Evolutionary conservation across 2,113 vertebrate genomes (phyloP).

Genomic region (Calidris pygmaea): DNA sequence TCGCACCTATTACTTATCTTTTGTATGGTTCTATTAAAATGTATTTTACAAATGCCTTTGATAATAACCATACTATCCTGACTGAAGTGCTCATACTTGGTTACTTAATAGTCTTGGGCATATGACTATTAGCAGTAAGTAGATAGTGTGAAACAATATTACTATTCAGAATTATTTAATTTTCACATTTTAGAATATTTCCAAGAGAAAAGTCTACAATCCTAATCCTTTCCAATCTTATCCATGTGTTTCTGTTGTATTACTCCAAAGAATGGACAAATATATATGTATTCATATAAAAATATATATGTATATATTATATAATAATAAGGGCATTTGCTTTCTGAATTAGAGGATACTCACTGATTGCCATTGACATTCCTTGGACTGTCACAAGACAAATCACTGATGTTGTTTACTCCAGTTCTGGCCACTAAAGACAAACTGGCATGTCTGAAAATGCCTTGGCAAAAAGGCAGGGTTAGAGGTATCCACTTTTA

Average conservation of each 20-base stretch:
- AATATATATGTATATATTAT: not conserved
- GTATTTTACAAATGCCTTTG: not conserved
- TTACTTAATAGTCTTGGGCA: not conserved
- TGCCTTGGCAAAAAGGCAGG: not conserved
- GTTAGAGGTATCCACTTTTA: conserved; percentile 5
- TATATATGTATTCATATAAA: accelerated
- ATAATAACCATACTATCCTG: not conserved
- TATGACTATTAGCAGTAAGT: not conserved
- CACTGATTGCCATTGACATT: not conserved
- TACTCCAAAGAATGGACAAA: not conserved
- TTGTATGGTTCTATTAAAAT: not conserved
- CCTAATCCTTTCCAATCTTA: not conserved
- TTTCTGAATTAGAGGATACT: not conserved
- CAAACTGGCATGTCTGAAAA: not conserved
- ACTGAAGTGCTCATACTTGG: not conserved
- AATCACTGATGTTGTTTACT: not conserved
- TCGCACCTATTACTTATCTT: not conserved
- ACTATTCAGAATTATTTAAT: not conserved
- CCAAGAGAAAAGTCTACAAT: not conserved
- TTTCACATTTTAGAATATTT: not conserved
- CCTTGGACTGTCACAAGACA: not conserved
- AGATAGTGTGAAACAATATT: not conserved
- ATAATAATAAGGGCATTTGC: not conserved
- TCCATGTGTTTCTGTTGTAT: not conserved
- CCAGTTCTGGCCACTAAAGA: not conserved